These are phyloP conservation scores for Drosophila mettleri DNA, from an alignment of 2,888 invertebrate genomes.

Conservation along the genomic window DNA sequence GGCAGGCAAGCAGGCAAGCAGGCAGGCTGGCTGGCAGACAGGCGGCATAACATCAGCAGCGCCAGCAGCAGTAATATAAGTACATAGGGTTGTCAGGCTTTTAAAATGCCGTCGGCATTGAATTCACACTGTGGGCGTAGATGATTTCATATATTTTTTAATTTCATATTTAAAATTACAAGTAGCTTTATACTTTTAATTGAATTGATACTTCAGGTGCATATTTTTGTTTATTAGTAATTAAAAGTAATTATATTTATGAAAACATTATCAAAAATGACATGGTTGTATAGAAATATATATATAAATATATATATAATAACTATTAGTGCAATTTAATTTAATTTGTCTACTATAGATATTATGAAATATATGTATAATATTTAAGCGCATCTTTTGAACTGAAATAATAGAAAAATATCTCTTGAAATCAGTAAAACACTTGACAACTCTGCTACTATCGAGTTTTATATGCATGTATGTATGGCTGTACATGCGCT, in stretches of 20 bases:
- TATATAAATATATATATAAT: too few relatives aligned
- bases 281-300: too few relatives aligned
- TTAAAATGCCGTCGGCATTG: conserved; percentile 54
- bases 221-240: not conserved
- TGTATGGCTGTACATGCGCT: conserved; percentile 73
- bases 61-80: conserved; percentile 53
- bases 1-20: conserved; percentile 65
- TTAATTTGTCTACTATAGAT: not conserved
- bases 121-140: conserved; percentile 31
- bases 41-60: conserved; percentile 80
- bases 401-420: not conserved
- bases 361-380: not conserved
- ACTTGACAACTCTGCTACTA: conserved; percentile 70
- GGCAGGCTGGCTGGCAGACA: conserved; percentile 74
- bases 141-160: conserved; percentile 1
- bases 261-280: too few relatives aligned
- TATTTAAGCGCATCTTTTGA: too few relatives aligned
- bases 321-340: not conserved
- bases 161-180: not conserved
- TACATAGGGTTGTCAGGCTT: conserved; percentile 60
- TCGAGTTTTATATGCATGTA: conserved; percentile 76
- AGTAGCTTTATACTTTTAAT: too few relatives aligned
- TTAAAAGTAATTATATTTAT: not conserved
- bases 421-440: not conserved
- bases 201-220: too few relatives aligned